Evolutionary conservation across 2,797 vertebrate species (phyloP), one percentile per base, ranked within the genome.

Genomic region (Cynodonichthys magdalenae): DNA sequence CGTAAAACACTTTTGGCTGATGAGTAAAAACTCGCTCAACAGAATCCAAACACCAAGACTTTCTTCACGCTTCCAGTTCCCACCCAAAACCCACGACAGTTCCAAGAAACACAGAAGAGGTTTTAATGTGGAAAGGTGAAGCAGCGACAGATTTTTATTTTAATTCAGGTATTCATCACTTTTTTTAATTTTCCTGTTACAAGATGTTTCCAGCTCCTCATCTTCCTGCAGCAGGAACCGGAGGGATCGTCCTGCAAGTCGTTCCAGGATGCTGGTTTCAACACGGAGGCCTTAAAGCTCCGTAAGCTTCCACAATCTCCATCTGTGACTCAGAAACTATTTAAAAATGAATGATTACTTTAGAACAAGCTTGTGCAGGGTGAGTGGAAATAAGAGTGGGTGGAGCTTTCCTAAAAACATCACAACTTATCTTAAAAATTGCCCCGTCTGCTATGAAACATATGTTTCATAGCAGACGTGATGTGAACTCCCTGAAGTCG

Each of bases 381-480:
- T 24, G 59, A 44, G 41, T 4, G 36, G 59, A 61, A 62, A 70
- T 34, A 48, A 66, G 66, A 75, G 65, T 81, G 74, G 80, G 81
- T 75, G 85, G 61, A 59, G 71, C 57, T 15, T 36, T 45, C 66
- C 64, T 77, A 74, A 60, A 86, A 24, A 24, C 2, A 24, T 57
- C 70, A 62, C 27, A 74, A 77, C 80, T 89, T 88, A 85, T 86
- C 80, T 86, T 77, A 24, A 24, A 67, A 59, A 66, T 56, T 56
- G 61, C 51, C 59, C 59, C 69, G 77, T 75, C 71, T 59, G 44
- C 64, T 69, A 77, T 69, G 87, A 87, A 89, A 89, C 90, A 93
- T 71, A 49, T 92, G 91, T 75, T 86, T 92, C 66, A 66, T 89
- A 92, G n/a, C 92, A 86, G 89, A 62, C 47, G 29, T 44, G 48